Base-by-base conservation (phyloP, 2,113 vertebrate species). In the Rhodinocichla rosea region DNA sequence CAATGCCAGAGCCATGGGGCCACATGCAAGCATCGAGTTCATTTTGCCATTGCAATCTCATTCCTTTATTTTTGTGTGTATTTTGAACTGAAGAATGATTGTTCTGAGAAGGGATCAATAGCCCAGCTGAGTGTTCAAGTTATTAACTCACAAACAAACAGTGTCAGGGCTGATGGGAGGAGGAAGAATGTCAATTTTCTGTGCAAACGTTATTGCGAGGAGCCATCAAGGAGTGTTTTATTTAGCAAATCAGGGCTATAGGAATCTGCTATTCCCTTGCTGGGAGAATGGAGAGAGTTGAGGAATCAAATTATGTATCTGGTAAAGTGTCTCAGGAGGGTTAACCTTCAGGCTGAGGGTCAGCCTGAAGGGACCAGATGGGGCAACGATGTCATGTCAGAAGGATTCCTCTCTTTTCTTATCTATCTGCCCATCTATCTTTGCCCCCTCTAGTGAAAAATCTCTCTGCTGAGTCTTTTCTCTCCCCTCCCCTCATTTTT, bases 111-210 rank as follows among this genome's bases (percentile, higher is more conserved):
- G 24, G 60, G 79, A 96, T 97, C 97, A 84, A 97, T 97, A 97
- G 83, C 63, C 77, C 70, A 94, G 91, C 79, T 10, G 0, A 96
- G 91, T 67, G 5, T 94, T 92, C 68, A 81, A 65, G 89, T 97
- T 97, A 96, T 96, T 97, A 97, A 96, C 96, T 95, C 76, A 77
- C 96, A 96, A 97, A 97, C 92, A 92, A 97, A 94, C 70, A 91
- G 91, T 10, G 2, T 87, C 1, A 4, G 44, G 70, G 83, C 70
- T 89, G 93, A 80, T 89, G 47, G 76, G 83, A 93, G 89, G 87
- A 92, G 83, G 92, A 89, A 93, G 94, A 95, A 96, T 87, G 93
- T 94, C 92, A 96, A 90, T 97, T 96, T 96, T 92, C 82, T 89
- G 35, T 94, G 94, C 92, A 91, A 93, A 87, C 49, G 26, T 97